Evolutionary conservation across 2,797 vertebrate species (phyloP), one percentile per base, ranked within the genome.

Genomic region (Gallinago solitaria): DNA sequence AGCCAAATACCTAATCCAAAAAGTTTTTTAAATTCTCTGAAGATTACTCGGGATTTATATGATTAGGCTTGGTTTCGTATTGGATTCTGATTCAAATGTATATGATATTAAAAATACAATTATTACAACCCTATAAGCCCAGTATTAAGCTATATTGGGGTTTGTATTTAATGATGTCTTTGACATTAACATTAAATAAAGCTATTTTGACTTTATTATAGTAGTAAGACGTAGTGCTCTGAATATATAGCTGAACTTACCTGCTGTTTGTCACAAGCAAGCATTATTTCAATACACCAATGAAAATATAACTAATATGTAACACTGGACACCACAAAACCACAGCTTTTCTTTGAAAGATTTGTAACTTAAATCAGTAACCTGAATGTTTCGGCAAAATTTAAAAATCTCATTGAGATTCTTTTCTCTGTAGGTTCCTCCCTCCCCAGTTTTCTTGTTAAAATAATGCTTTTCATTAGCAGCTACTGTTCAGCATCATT

Each of bases 391-490:
- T 64, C 35, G 68, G 57, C 21, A 68, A 68, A 84, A 88, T 9
- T 41, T 65, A 0, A 71, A 78, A 79, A 48, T n/a, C 9, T 63
- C 67, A 30, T 3, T 21, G 41, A 70, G 32, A 57, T 50, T 79
- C 19, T 39, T 87, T 70, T 41, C 35, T 85, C 50, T 2, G 0
- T 32, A 67, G 27, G 4, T 18, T 20, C 3, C 13, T 16, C 17
- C 27, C 13, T 20, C 23, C 11, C 14, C 16, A 7, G 30, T 57
- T 80, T 94, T 90, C 71, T 67, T 73, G 30, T 60, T 83, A 79
- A 95, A 95, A 56, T 70, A 73, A 87, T 41, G 48, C 17, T 89
- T 93, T 95, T 92, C 65, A 92, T 79, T 77, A 93, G 47, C 71
- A 83, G 61, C 61, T 64, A 21, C 75, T 51, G 19, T 37, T 93